phyloP scores from a whole-genome alignment of 1,140 invertebrate genomes.

The Zeugodacus cucurbitae region DNA sequence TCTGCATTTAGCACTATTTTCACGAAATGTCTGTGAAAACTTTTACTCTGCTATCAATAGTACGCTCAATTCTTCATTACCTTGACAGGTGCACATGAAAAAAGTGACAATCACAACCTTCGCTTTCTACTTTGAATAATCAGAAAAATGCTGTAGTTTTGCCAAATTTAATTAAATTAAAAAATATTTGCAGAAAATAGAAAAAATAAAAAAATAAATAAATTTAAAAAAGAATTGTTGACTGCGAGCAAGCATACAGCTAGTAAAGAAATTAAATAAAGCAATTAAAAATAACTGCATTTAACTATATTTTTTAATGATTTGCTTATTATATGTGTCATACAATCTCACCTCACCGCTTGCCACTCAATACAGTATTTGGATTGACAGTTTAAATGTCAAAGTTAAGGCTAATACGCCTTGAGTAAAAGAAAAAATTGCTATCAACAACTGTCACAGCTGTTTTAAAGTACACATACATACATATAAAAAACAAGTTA shows the following conservation, averaged over 20 bases:
- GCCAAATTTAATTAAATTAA: conserved; percentile 33
- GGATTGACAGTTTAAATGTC: conserved; percentile 41
- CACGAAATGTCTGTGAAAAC: not conserved
- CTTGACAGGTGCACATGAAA: conserved; percentile 33
- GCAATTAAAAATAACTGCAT: too few relatives aligned
- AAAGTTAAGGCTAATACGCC: conserved; percentile 35
- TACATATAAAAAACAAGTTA: not conserved
- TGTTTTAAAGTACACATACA: not conserved
- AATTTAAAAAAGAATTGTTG: not conserved
- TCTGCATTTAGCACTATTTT: not conserved
- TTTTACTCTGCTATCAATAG: not conserved
- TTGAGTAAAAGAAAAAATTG: not conserved
- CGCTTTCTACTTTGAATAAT: not conserved
- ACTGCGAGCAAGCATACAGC: not conserved
- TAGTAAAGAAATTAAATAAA: not conserved
- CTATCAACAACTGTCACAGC: conserved; percentile 21
- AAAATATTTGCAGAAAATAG: conserved; percentile 2
- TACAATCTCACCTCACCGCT: too few relatives aligned
- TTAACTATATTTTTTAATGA: too few relatives aligned
- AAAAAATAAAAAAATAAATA: not conserved
- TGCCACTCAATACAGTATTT: not conserved
- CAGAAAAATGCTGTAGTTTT: not conserved
- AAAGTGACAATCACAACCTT: conserved; percentile 20
- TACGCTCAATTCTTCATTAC: not conserved
- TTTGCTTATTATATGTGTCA: too few relatives aligned